These are phyloP conservation scores for Zaprionus africanus DNA, from an alignment of 1,140 invertebrate species.

Conservation along the genomic window DNA sequence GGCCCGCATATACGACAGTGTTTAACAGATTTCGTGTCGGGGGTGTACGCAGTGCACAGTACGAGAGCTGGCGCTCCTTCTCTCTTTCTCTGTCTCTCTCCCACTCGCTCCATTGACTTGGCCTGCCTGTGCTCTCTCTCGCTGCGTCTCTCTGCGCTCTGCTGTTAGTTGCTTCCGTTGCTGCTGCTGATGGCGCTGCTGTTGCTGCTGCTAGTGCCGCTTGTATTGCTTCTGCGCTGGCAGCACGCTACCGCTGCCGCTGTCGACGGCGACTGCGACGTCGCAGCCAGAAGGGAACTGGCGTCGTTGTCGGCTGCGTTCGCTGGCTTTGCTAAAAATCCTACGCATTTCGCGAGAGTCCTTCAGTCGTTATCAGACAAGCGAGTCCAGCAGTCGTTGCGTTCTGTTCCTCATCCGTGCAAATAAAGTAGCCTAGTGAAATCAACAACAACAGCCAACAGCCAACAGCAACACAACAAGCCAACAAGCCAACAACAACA, in stretches of 20 bases:
- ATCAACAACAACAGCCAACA: slow-evolving; percentile 54
- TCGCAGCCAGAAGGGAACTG: slow-evolving; percentile 22
- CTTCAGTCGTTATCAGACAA: slow-evolving; percentile 84
- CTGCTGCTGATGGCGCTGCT: slow-evolving; percentile 70
- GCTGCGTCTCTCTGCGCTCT: slow-evolving; percentile 10
- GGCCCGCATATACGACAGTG: slow-evolving; percentile 26
- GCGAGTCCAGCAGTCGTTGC: slow-evolving; percentile 84
- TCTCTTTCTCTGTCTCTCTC: slow-evolving; percentile 10
- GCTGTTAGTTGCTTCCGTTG: slow-evolving; percentile 71
- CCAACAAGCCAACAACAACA: slow-evolving; percentile 42
- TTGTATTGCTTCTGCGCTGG: slow-evolving; percentile 78
- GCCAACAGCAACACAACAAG: slow-evolving; percentile 37
- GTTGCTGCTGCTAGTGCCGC: slow-evolving; percentile 58
- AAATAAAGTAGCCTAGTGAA: slow-evolving; percentile 82
- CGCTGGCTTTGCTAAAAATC: slow-evolving; percentile 76
- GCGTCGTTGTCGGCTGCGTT: slow-evolving; percentile 49
- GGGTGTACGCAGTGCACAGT: slow-evolving; percentile 24
- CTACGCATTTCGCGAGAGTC: slow-evolving; percentile 81
- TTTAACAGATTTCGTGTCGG: slow-evolving; percentile 43
- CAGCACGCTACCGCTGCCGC: slow-evolving; percentile 28
- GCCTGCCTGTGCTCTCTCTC: slow-evolving; percentile 20
- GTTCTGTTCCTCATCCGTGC: slow-evolving; percentile 83
- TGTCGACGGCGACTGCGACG: slow-evolving; percentile 7
- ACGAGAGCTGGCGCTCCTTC: slow-evolving; percentile 4
- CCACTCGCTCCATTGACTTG: background rate